Evolutionary conservation across 2,797 vertebrate genomes (phyloP).

Genomic region (Falco peregrinus): DNA sequence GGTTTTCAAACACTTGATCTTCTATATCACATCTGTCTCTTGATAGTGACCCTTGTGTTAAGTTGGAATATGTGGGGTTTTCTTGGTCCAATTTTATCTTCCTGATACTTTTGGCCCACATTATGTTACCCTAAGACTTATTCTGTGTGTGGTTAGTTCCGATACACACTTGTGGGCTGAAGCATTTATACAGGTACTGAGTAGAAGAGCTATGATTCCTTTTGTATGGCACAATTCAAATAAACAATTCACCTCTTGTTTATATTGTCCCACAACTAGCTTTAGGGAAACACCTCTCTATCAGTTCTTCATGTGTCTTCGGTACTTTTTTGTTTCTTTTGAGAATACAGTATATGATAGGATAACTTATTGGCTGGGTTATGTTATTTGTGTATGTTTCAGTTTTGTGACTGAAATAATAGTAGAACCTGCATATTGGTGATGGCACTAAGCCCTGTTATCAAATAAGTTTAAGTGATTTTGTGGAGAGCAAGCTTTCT

Average conservation of each 20-base stretch:
- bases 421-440: background rate
- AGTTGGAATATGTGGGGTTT: background rate
- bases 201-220: background rate
- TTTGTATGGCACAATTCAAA: background rate
- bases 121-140: background rate
- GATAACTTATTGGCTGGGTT: background rate
- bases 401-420: background rate
- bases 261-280: background rate
- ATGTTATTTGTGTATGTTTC: background rate
- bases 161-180: background rate
- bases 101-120: background rate
- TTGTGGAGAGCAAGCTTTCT: background rate
- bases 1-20: background rate
- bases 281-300: background rate
- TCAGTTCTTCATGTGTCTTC: background rate
- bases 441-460: background rate
- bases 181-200: background rate
- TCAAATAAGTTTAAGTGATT: background rate
- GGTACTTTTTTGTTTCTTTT: background rate
- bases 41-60: background rate
- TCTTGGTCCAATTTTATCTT: background rate
- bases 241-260: background rate
- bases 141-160: background rate
- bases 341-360: background rate
- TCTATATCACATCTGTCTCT: background rate